phyloP scores from a whole-genome alignment of 2,888 invertebrate species.

The Acholoe squamosa region DNA sequence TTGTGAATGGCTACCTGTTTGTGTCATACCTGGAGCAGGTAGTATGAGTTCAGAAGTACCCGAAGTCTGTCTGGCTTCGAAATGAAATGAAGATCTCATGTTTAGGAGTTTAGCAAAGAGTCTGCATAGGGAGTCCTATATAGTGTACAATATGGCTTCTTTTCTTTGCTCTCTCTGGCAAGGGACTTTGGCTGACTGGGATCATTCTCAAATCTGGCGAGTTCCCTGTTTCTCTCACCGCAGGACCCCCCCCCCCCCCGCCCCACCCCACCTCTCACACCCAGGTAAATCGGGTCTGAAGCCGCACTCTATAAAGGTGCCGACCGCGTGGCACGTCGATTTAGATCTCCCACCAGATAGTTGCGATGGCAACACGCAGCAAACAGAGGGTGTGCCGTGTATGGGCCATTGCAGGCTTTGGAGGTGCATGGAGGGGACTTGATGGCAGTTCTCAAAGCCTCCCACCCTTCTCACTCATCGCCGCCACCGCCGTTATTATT shows the following conservation, averaged over 20 bases:
- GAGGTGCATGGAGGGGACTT: neutral
- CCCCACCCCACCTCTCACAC: neutral
- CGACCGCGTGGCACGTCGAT: slow-evolving; percentile 20
- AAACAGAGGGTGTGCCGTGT: neutral
- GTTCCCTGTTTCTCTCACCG: neutral
- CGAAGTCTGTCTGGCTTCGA: no score
- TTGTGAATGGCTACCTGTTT: no score
- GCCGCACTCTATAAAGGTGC: neutral
- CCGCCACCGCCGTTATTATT: neutral
- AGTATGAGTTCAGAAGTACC: no score
- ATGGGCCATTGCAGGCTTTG: neutral
- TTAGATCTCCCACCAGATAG: slow-evolving; percentile 60
- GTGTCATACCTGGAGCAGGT: no score
- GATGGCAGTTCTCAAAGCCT: neutral
- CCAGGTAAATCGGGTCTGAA: neutral
- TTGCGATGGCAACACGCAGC: slow-evolving; percentile 55
- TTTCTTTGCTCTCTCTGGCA: no score
- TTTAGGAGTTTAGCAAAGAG: no score
- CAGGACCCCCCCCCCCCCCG: neutral
- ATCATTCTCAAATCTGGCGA: neutral
- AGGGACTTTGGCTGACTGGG: neutral
- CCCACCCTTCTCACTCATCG: neutral
- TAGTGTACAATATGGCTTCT: no score
- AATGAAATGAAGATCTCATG: no score
- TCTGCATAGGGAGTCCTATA: no score